These are phyloP conservation scores for Dendrocincla fuliginosa DNA, from an alignment of 2,797 vertebrate genomes.

Conservation along the genomic window DNA sequence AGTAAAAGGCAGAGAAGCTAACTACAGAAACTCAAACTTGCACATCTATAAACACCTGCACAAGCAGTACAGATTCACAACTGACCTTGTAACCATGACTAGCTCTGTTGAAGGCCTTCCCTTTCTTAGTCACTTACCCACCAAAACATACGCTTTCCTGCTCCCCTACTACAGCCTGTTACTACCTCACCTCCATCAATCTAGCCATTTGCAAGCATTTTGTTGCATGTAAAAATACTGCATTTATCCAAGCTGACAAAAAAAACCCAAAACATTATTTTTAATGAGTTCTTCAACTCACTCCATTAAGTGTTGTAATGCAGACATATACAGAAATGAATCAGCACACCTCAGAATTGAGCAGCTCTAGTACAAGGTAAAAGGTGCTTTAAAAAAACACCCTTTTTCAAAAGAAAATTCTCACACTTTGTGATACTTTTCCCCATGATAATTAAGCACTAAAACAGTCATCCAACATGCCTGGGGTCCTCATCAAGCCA, in stretches of 20 bases:
- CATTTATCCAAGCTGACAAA: neutral
- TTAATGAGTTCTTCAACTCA: neutral
- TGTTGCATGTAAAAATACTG: neutral
- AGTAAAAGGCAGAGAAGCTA: neutral
- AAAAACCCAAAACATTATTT: neutral
- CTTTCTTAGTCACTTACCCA: neutral
- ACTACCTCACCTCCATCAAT: neutral
- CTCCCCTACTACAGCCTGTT: neutral
- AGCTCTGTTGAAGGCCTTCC: neutral
- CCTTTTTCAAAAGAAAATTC: neutral
- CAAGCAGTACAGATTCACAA: neutral
- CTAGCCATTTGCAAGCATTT: neutral
- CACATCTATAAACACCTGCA: rapidly evolving
- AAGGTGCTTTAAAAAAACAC: neutral
- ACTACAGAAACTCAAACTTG: neutral
- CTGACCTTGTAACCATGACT: neutral
- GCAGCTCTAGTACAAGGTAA: neutral
- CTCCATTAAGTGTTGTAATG: neutral
- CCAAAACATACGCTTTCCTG: neutral
- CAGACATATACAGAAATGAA: neutral
- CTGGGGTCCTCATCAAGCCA: neutral
- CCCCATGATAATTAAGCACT: neutral
- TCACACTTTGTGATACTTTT: neutral
- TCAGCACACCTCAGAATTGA: neutral
- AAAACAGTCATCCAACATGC: neutral